These are phyloP conservation scores for Eciton burchellii DNA, from an alignment of 1,140 invertebrate genomes.

Conservation along the genomic window DNA sequence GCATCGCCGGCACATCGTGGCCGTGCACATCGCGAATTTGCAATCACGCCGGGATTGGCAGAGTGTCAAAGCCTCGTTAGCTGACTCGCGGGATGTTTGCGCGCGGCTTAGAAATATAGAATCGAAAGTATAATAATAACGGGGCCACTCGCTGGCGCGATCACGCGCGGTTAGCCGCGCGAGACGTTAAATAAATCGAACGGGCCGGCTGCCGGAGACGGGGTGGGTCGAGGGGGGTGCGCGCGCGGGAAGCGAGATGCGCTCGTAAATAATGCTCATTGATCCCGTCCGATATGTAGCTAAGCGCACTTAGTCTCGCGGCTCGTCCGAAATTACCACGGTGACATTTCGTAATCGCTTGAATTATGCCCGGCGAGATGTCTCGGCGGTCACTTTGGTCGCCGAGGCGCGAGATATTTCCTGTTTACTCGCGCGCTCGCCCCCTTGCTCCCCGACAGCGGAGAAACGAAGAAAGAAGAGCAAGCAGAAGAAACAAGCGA, in stretches of 20 bases:
- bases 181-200: slow-evolving; percentile 51
- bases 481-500: no score
- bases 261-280: slow-evolving; percentile 37
- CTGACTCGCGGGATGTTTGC: slow-evolving; percentile 44
- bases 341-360: slow-evolving; percentile 27
- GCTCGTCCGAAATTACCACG: background rate
- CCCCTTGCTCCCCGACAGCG: background rate
- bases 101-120: slow-evolving; percentile 59
- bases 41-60: slow-evolving; percentile 65
- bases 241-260: background rate
- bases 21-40: background rate
- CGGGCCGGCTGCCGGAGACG: background rate
- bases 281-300: slow-evolving; percentile 16
- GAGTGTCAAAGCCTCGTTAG: slow-evolving; percentile 71
- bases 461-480: background rate
- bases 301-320: background rate
- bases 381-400: slow-evolving; percentile 1
- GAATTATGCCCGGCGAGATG: slow-evolving; percentile 26
- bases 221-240: no score
- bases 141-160: slow-evolving; percentile 64
- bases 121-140: slow-evolving; percentile 71
- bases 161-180: background rate
- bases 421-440: background rate
- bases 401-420: background rate
- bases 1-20: slow-evolving; percentile 19